Evolutionary conservation across 2,797 vertebrate genomes (phyloP).

Genomic region (Phoebastria nigripes): DNA sequence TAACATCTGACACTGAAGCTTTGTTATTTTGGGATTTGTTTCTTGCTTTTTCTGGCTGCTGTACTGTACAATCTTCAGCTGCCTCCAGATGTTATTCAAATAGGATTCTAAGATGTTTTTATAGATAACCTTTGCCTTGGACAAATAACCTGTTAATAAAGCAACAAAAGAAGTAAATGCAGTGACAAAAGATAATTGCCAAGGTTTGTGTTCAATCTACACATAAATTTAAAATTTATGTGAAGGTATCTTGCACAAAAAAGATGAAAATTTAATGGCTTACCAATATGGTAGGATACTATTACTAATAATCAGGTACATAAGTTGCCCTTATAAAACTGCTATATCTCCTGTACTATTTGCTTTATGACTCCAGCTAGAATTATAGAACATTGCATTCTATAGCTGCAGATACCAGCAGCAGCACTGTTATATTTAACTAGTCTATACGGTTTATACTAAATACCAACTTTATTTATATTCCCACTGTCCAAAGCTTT

Average conservation of each 20-base stretch:
- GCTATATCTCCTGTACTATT: not conserved
- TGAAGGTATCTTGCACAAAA: not conserved
- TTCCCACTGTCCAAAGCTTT: not conserved
- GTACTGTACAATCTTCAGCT: conserved; percentile 82
- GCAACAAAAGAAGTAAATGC: conserved; percentile 11
- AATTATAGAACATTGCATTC: not conserved
- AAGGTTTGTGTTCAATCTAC: not conserved
- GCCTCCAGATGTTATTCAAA: conserved; percentile 82
- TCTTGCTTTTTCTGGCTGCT: conserved; percentile 78
- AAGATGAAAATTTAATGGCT: not conserved
- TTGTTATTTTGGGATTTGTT: conserved; percentile 78
- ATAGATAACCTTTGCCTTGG: conserved; percentile 75
- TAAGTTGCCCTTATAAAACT: not conserved
- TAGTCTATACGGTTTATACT: not conserved
- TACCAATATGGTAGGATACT: not conserved
- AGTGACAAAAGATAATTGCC: not conserved
- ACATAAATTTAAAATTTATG: not conserved
- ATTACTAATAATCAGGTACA: not conserved
- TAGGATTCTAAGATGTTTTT: conserved; percentile 70
- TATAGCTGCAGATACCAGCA: not conserved
- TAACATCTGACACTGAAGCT: conserved; percentile 77
- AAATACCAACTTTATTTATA: not conserved
- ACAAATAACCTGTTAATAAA: conserved; percentile 82
- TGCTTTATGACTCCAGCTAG: not conserved
- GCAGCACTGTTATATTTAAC: not conserved